Evolutionary conservation across 92 coral and sea anemone species (phyloP), one percentile per base, ranked within the genome.

Genomic region (Siderastrea siderea): DNA sequence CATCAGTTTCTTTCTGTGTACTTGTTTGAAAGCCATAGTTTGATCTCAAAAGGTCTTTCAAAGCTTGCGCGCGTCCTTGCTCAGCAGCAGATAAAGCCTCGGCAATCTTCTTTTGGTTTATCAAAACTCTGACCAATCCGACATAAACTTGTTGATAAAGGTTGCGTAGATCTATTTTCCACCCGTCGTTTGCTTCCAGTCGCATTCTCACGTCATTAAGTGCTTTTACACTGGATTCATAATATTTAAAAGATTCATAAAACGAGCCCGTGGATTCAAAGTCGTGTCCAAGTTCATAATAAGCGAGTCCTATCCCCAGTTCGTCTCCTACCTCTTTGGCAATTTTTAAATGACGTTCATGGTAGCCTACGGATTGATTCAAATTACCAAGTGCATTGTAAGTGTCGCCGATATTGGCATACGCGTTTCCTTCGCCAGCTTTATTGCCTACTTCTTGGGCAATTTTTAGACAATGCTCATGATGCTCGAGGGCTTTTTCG

Each of bases 1-100:
- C n/a, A 45, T 0, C 2, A 1, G 0, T 58, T 14, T 59, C 69
- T 45, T 77, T 55, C 50, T 43, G 15, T 0, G 10, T 16, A 44
- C 54, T 14, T 19, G 68, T 54, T 43, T 2, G 7, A 19, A 52
- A 7, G 1, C 68, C 70, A 60, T 45, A 78, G 16, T 47, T 47
- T 3, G 11, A 78, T 60, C 61, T 7, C 82, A 78, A 13, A 3
- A 78, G 82, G 7, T 78, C 82, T 59, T 45, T 60, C 44, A 78
- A 47, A n/a, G 82, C 82, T 78, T 78, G 82, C 11, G 82, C 68
- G 3, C 82, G 58, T 46, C 82, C 82, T 15, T 78, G 15, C 70
- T 78, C 82, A 6, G 82, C 82, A 46, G 82, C 82, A 16, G 1
- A 78, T 3, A 78, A 14, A 48, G 82, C 69, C 45, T 78, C 82